Percentiles rank a stretch among this genome's conserved stretches.
phyloP scores from a whole-genome alignment of 2,113 vertebrate genomes.

The Marmota flaviventris region DNA sequence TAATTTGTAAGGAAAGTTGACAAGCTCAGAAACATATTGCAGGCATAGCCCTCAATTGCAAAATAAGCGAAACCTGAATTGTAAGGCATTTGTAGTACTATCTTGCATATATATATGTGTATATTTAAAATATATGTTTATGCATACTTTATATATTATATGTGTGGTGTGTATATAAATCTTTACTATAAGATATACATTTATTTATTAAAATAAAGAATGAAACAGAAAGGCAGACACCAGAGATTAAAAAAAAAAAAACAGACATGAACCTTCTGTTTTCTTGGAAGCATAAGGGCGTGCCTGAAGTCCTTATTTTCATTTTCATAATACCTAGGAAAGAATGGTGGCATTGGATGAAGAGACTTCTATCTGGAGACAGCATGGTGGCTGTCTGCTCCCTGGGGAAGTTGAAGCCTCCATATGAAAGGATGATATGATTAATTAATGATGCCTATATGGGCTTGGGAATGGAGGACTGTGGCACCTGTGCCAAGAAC shows the following conservation, averaged over 20 bases:
- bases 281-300: constrained; percentile 26
- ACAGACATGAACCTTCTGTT: constrained; percentile 44
- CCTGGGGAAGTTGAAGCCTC: background rate
- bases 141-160: background rate
- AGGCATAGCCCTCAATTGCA: background rate
- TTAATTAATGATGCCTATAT: background rate
- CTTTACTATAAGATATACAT: background rate
- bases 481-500: background rate
- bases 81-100: background rate
- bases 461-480: background rate
- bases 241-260: constrained; percentile 48
- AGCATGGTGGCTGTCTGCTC: background rate
- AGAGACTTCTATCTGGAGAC: background rate
- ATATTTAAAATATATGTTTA: constrained; percentile 5
- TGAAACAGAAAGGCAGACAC: constrained; percentile 47
- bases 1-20: constrained; percentile 47
- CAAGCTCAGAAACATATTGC: constrained; percentile 1
- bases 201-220: constrained; percentile 67
- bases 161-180: background rate
- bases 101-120: background rate
- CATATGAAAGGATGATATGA: background rate
- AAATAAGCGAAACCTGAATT: constrained; percentile 37
- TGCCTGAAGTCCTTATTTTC: constrained; percentile 27
- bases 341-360: constrained; percentile 7
- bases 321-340: constrained; percentile 46